Percentiles rank a stretch among this genome's conserved stretches.
These are phyloP conservation scores for Parelbella ahira DNA, from an alignment of 2,888 invertebrate genomes.

Conservation along the genomic window DNA sequence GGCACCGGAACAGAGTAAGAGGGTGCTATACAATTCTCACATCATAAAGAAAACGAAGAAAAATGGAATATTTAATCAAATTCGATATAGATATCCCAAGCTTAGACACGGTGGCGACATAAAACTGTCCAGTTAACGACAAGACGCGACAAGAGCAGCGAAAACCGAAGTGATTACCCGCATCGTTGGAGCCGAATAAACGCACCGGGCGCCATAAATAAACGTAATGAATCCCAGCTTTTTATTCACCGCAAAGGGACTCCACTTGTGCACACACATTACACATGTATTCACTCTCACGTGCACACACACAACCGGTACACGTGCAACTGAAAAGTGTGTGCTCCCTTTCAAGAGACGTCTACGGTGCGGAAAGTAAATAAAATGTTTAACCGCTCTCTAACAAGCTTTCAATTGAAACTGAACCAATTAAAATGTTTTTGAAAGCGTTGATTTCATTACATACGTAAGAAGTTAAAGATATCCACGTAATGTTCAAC, in stretches of 20 bases:
- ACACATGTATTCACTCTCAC: background rate
- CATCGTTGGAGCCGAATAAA: slow-evolving; percentile 1
- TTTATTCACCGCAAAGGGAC: slow-evolving; percentile 17
- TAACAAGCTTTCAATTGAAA: background rate
- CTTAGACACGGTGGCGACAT: too few relatives aligned
- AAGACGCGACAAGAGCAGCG: background rate
- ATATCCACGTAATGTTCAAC: too few relatives aligned
- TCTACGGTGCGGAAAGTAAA: slow-evolving; percentile 1
- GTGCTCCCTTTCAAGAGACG: background rate
- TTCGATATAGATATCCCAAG: too few relatives aligned
- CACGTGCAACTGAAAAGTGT: too few relatives aligned
- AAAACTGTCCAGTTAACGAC: background rate
- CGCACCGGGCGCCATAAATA: slow-evolving; percentile 8
- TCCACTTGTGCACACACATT: background rate
- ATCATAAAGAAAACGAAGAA: too few relatives aligned
- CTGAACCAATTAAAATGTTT: background rate
- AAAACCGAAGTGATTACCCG: slow-evolving; percentile 11
- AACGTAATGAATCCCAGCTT: slow-evolving; percentile 26
- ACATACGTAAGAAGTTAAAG: too few relatives aligned
- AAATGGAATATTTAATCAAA: too few relatives aligned
- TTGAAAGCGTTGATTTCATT: too few relatives aligned
- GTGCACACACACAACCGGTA: too few relatives aligned
- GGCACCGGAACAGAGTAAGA: too few relatives aligned
- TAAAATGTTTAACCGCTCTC: slow-evolving; percentile 6
- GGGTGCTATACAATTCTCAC: too few relatives aligned